These are phyloP conservation scores for Entomobrya proxima DNA, from an alignment of 2,888 invertebrate genomes.

Conservation along the genomic window DNA sequence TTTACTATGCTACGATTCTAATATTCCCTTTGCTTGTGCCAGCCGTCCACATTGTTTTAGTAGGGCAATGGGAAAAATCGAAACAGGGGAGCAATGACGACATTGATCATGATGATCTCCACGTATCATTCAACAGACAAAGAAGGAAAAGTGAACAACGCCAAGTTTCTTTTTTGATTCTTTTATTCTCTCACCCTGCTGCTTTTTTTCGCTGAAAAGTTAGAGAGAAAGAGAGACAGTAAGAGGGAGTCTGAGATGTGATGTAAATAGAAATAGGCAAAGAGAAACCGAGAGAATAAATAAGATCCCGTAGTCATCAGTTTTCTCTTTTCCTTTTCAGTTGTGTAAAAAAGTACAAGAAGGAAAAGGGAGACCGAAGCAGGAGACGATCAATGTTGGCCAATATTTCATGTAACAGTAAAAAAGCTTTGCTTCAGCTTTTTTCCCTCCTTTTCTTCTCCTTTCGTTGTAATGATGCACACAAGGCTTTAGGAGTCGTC, in stretches of 20 bases:
- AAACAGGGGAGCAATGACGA: not conserved
- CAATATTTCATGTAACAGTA: conserved; percentile 28
- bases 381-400: not conserved
- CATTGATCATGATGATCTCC: conserved; percentile 1
- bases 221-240: no score
- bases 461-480: conserved; percentile 25
- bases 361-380: no score
- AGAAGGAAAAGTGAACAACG: not conserved
- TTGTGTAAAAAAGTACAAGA: not conserved
- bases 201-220: not conserved
- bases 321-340: not conserved
- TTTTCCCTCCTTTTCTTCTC: not conserved
- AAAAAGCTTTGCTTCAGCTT: not conserved
- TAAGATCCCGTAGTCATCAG: conserved; percentile 23
- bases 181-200: not conserved
- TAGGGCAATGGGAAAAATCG: conserved; percentile 29
- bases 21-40: not conserved
- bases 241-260: conserved; percentile 5
- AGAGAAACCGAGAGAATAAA: not conserved
- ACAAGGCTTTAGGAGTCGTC: conserved; percentile 7
- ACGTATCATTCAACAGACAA: not conserved
- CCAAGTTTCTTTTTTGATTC: not conserved
- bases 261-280: conserved; percentile 28
- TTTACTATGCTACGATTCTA: no score
- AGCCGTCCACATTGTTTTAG: not conserved